Conservation (phyloP, 2,113 vertebrate genomes). For the Labrus mixtus region DNA sequence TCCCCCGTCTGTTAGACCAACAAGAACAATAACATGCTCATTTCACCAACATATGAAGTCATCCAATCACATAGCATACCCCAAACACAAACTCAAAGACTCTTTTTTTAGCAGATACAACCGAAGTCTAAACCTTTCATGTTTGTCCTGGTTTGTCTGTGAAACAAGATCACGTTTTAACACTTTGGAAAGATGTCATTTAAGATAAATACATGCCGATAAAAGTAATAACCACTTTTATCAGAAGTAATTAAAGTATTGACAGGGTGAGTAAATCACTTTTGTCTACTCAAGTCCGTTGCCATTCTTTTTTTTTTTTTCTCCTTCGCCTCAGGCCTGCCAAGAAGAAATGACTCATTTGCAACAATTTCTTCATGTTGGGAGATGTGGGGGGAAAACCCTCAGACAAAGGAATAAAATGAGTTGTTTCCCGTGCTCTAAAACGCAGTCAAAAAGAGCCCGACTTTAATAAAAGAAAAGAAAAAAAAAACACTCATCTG, state of each 20-base stretch:
- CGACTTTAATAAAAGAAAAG: constrained; percentile 1
- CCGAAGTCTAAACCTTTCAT: constrained; percentile 17
- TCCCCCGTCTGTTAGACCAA: constrained; percentile 30
- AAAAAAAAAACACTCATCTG: constrained; percentile 37
- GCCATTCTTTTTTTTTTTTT: constrained; percentile 50
- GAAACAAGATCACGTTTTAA: neutral
- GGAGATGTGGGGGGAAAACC: constrained; percentile 44
- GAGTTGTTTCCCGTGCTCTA: constrained; percentile 41
- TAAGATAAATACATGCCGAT: constrained; percentile 27
- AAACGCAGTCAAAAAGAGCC: constrained; percentile 39
- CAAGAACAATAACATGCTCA: constrained; percentile 56
- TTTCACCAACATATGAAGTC: constrained; percentile 59
- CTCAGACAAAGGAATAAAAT: constrained; percentile 61
- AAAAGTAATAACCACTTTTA: constrained; percentile 44
- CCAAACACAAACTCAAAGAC: constrained; percentile 40
- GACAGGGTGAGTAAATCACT: constrained; percentile 60
- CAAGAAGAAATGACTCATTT: constrained; percentile 74
- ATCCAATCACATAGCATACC: constrained; percentile 23
- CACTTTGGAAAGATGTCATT: constrained; percentile 26
- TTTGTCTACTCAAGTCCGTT: constrained; percentile 52
- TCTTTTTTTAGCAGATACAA: constrained; percentile 16
- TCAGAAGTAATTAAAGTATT: constrained; percentile 54
- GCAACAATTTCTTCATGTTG: constrained; percentile 67
- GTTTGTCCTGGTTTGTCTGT: neutral
- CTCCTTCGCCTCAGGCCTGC: constrained; percentile 51